phyloP scores from a whole-genome alignment of 2,888 invertebrate genomes.

The Tenthredo livida region DNA sequence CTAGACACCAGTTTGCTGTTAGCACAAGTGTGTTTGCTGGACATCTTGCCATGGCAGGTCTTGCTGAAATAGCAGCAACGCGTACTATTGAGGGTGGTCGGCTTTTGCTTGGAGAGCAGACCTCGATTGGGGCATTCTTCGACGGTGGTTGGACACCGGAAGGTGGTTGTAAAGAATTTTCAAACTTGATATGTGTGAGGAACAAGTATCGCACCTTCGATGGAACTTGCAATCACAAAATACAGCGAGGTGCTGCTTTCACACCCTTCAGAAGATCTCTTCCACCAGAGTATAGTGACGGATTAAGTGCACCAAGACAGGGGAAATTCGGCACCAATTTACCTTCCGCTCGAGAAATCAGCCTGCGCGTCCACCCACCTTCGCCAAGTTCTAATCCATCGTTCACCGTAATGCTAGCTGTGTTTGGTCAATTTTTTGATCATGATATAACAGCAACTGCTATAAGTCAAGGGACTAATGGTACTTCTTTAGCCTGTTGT shows the following conservation, averaged over 20 bases:
- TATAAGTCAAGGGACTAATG: conserved; percentile 86
- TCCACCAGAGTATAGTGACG: conserved; percentile 88
- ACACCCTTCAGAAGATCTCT: conserved; percentile 88
- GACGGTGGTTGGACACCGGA: conserved; percentile 70
- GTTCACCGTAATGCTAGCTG: conserved; percentile 91
- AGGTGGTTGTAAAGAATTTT: conserved; percentile 66
- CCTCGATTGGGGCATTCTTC: conserved; percentile 69
- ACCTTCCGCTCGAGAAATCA: conserved; percentile 89
- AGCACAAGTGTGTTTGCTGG: conserved; percentile 83
- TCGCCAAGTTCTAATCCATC: conserved; percentile 86
- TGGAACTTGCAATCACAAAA: conserved; percentile 88
- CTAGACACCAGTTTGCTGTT: conserved; percentile 86
- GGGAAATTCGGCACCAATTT: conserved; percentile 80
- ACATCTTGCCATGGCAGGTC: conserved; percentile 84
- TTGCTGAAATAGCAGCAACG: conserved; percentile 86
- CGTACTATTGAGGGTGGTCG: conserved; percentile 79
- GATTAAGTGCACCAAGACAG: conserved; percentile 82
- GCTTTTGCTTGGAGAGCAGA: conserved; percentile 66
- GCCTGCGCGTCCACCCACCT: conserved; percentile 86
- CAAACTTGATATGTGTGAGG: conserved; percentile 62
- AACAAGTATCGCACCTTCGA: conserved; percentile 84
- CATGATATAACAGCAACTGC: conserved; percentile 94
- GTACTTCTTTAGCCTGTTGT: conserved; percentile 87
- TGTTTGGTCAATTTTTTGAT: conserved; percentile 94
- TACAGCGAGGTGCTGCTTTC: conserved; percentile 86